Conservation (phyloP, 2,797 vertebrate genomes). For the Eulemur coronatus region DNA sequence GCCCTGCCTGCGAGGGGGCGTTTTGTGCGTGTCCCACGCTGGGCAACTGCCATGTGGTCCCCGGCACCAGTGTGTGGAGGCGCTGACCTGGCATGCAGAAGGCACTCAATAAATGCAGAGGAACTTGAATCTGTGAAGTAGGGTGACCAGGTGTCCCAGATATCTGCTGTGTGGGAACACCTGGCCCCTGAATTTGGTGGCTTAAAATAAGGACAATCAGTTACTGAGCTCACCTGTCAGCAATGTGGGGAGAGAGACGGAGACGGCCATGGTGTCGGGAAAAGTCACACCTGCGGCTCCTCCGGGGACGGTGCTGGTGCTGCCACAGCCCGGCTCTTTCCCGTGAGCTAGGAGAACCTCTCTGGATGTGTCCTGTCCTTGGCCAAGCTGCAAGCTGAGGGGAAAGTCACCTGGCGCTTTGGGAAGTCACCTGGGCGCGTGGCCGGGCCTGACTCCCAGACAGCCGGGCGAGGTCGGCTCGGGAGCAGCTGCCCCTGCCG, state of each 20-base stretch:
- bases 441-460: accelerated
- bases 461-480: background rate
- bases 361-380: background rate
- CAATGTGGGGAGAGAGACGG: background rate
- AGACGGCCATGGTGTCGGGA: background rate
- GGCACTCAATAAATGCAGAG: accelerated
- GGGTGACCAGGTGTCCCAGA: background rate
- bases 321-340: accelerated
- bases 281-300: background rate
- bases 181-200: background rate
- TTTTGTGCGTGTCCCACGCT: accelerated
- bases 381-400: background rate
- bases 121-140: background rate
- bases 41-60: accelerated
- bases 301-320: background rate
- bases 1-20: accelerated
- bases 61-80: no score
- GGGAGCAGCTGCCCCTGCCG: background rate
- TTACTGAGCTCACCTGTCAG: background rate
- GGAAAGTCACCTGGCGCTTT: background rate
- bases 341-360: background rate
- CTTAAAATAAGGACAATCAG: background rate
- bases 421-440: accelerated
- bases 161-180: background rate
- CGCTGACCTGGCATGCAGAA: accelerated